Percentiles rank a stretch among this genome's conserved stretches.
Conservation (phyloP, 2,113 vertebrate species). For the Excalfactoria chinensis region DNA sequence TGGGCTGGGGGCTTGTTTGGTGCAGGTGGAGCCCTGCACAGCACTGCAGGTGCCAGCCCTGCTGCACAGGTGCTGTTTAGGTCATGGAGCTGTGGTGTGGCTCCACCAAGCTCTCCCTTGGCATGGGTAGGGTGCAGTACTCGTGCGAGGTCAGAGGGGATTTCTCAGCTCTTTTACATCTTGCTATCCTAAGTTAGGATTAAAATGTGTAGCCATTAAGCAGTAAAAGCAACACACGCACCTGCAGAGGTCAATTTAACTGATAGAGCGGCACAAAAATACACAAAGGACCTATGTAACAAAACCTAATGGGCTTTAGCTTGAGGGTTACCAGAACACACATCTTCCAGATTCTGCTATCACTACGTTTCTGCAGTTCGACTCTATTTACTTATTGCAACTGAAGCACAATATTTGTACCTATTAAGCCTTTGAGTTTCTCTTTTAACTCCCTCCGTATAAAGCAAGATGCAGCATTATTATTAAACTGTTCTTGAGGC, state of each 20-base stretch:
- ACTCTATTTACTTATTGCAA: conserved; percentile 74
- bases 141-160: accelerated
- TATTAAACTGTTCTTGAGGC: conserved; percentile 67
- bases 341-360: conserved; percentile 65
- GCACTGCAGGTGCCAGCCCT: background rate
- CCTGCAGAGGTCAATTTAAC: conserved; percentile 77
- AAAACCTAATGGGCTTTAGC: conserved; percentile 72
- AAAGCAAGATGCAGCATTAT: conserved; percentile 58
- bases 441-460: conserved; percentile 58
- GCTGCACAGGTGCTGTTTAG: background rate
- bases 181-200: conserved; percentile 43
- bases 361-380: conserved; percentile 58
- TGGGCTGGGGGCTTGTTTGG: background rate
- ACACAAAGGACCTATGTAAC: conserved; percentile 74
- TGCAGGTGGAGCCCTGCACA: background rate
- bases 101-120: background rate
- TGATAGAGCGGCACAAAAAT: conserved; percentile 69
- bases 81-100: background rate
- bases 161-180: background rate
- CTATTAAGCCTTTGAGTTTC: conserved; percentile 75
- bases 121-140: background rate
- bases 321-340: conserved; percentile 74
- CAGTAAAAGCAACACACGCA: conserved; percentile 51
- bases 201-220: conserved; percentile 69
- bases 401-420: conserved; percentile 70